Conservation (phyloP, 2,797 vertebrate species). For the Bryconaethiops microstoma region DNA sequence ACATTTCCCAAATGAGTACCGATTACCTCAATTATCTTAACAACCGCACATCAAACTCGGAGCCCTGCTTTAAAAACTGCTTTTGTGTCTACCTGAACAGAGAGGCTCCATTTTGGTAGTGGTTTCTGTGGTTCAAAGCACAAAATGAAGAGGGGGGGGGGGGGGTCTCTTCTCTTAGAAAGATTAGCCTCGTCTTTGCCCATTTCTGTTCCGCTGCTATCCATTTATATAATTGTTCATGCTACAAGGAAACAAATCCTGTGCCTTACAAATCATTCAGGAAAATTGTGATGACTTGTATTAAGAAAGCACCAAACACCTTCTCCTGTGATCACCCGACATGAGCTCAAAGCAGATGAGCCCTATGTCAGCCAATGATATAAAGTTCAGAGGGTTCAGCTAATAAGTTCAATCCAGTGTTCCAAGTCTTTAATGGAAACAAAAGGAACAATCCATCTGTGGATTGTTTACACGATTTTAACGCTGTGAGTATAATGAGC, state of each 20-base stretch:
- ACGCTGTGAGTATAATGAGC: slow-evolving; percentile 1
- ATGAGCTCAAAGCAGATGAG: not conserved
- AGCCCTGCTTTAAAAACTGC: slow-evolving; percentile 36
- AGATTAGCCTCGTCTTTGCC: not conserved
- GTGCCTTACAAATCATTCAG: slow-evolving; percentile 5
- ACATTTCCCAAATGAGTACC: slow-evolving; percentile 60
- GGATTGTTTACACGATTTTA: not conserved
- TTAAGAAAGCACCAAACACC: not conserved
- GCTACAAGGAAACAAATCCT: slow-evolving; percentile 13
- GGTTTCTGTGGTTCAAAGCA: slow-evolving; percentile 44
- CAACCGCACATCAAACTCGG: slow-evolving; percentile 55
- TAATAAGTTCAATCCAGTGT: not conserved
- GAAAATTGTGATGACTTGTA: not conserved
- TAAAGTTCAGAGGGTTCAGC: not conserved
- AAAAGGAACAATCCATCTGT: not conserved
- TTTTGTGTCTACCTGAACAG: slow-evolving; percentile 46
- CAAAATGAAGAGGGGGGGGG: slow-evolving; percentile 16
- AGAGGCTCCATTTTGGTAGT: slow-evolving; percentile 44
- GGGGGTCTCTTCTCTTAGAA: slow-evolving; percentile 20
- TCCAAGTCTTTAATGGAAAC: not conserved
- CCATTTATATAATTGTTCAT: slow-evolving; percentile 15
- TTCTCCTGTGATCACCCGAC: not conserved
- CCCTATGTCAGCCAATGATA: not conserved
- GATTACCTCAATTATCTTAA: slow-evolving; percentile 67
- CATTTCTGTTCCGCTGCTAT: slow-evolving; percentile 20